phyloP scores from a whole-genome alignment of 1,140 invertebrate species.

The Pseudomyrmex flavicornis region DNA sequence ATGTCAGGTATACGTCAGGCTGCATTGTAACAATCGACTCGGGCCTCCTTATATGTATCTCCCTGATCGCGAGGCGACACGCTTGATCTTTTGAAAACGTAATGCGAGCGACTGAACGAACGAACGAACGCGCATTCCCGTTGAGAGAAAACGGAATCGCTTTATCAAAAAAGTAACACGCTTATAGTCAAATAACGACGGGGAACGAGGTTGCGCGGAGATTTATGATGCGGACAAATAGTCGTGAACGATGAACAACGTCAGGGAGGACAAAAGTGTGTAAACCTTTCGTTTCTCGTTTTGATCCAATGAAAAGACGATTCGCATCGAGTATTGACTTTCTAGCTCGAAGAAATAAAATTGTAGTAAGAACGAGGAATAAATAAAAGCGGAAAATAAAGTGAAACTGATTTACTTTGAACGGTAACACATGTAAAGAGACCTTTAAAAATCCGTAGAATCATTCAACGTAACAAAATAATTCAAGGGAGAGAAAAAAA shows the following conservation, averaged over 20 bases:
- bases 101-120: conserved; percentile 2
- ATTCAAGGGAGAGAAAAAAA: conserved; percentile 20
- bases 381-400: conserved; percentile 4
- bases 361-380: neutral
- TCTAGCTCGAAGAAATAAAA: conserved; percentile 10
- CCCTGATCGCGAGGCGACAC: conserved; percentile 65
- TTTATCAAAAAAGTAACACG: conserved; percentile 57
- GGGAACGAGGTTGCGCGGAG: conserved; percentile 40
- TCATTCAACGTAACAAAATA: conserved; percentile 14
- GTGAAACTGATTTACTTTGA: neutral
- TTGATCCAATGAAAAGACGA: conserved; percentile 18
- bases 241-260: conserved; percentile 1
- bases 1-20: conserved; percentile 74
- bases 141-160: conserved; percentile 31
- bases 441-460: neutral
- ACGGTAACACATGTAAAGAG: neutral
- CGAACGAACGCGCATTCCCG: neutral
- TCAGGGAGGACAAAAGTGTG: conserved; percentile 25
- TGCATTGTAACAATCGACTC: conserved; percentile 64
- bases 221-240: conserved; percentile 64
- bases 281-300: conserved; percentile 31
- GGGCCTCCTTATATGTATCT: conserved; percentile 45
- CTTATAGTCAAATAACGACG: conserved; percentile 28
- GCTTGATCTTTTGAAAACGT: conserved; percentile 59
- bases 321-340: conserved; percentile 32